Conservation (phyloP, 2,888 invertebrate species). For the Ptilodon capucinus region DNA sequence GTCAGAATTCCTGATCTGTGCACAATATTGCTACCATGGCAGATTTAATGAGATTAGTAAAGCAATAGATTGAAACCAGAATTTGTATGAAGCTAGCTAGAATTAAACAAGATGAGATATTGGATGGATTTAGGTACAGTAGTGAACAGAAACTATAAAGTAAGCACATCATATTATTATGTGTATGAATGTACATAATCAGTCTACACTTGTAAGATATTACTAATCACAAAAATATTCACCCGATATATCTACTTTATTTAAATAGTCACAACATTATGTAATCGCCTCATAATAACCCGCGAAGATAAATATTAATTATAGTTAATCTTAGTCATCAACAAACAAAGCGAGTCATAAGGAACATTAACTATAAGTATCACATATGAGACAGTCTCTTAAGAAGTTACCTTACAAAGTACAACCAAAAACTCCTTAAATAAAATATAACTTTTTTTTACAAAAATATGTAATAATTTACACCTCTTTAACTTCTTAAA, state of each 20-base stretch:
- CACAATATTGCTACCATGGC: conserved; percentile 13
- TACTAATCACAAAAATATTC: conserved; percentile 22
- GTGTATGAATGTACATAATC: conserved; percentile 20
- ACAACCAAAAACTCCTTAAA: conserved; percentile 50
- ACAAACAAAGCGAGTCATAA: conserved; percentile 34
- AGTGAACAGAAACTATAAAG: conserved; percentile 19
- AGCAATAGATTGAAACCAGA: not conserved
- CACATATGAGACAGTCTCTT: conserved; percentile 67
- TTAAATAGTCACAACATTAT: conserved; percentile 23
- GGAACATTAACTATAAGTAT: conserved; percentile 58
- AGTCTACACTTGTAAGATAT: conserved; percentile 23
- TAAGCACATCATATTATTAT: conserved; percentile 20
- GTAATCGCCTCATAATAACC: conserved; percentile 23
- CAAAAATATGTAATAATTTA: conserved; percentile 42
- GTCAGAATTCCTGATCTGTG: not conserved
- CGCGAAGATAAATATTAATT: not conserved
- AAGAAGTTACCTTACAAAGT: conserved; percentile 55
- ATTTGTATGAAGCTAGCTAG: not conserved
- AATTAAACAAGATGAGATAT: not conserved
- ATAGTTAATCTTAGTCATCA: conserved; percentile 6
- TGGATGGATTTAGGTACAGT: conserved; percentile 21
- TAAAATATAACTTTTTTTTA: conserved; percentile 34
- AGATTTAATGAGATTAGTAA: conserved; percentile 3
- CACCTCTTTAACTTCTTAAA: conserved; percentile 29
- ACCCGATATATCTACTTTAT: conserved; percentile 18